These are phyloP conservation scores for Lates calcarifer DNA, from an alignment of 2,113 vertebrate species.

Conservation along the genomic window DNA sequence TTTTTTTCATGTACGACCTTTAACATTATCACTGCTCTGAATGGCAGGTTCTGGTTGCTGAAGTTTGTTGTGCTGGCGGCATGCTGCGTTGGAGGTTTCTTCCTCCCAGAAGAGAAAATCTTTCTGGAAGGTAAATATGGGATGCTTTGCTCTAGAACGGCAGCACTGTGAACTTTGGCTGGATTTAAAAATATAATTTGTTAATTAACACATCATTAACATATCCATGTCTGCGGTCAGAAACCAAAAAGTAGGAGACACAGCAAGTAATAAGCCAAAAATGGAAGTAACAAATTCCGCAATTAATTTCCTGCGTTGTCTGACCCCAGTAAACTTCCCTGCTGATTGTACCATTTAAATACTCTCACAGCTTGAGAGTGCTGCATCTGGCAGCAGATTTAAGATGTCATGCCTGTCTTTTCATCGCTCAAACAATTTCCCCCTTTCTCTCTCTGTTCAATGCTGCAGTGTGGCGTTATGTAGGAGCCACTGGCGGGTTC, in stretches of 20 bases:
- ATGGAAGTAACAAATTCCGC: not conserved
- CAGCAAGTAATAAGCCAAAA: not conserved
- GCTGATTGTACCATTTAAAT: not conserved
- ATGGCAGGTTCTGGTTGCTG: slow-evolving; percentile 93
- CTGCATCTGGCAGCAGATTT: not conserved
- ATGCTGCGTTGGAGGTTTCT: slow-evolving; percentile 96
- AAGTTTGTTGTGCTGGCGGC: slow-evolving; percentile 91
- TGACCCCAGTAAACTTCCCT: not conserved
- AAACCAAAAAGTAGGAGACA: not conserved
- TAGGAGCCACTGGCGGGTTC: slow-evolving; percentile 90
- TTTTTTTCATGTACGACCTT: not conserved
- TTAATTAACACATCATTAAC: not conserved
- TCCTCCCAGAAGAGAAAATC: slow-evolving; percentile 91
- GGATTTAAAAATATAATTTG: not conserved
- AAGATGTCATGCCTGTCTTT: not conserved
- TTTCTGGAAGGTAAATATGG: slow-evolving; percentile 91
- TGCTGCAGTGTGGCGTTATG: slow-evolving; percentile 91
- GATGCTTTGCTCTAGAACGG: not conserved
- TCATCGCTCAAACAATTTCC: slow-evolving; percentile 5
- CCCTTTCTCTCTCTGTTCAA: not conserved
- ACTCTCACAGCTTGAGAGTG: not conserved
- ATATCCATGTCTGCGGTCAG: not conserved
- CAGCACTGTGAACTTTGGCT: not conserved
- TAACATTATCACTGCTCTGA: not conserved
- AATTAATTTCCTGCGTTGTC: not conserved